Percentiles rank a stretch among this genome's conserved stretches.
Evolutionary conservation across 2,888 invertebrate species (phyloP).

Genomic region (Limnephilus auricula): DNA sequence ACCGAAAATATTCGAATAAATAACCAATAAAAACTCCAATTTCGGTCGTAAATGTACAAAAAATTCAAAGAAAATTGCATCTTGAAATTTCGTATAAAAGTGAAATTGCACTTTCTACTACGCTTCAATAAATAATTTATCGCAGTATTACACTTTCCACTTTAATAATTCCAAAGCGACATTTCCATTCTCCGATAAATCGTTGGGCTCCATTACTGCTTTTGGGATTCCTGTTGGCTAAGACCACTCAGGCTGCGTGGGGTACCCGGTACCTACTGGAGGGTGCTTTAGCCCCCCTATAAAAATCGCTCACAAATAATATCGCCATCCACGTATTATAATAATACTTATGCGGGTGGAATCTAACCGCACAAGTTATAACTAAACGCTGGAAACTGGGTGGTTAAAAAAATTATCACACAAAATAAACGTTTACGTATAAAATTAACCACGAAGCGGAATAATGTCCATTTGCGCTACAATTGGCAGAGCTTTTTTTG

Average conservation of each 20-base stretch:
- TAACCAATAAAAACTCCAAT: not conserved
- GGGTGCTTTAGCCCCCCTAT: conserved; percentile 17
- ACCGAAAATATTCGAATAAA: not conserved
- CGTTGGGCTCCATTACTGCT: conserved; percentile 62
- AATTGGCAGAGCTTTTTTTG: too few relatives aligned
- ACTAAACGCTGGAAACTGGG: conserved; percentile 40
- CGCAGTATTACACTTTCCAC: conserved; percentile 63
- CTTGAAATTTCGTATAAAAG: not conserved
- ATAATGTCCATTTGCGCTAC: too few relatives aligned
- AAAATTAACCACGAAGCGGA: too few relatives aligned
- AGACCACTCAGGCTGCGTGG: conserved; percentile 45
- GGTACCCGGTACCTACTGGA: not conserved
- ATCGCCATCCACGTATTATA: conserved; percentile 55
- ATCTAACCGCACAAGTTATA: conserved; percentile 31
- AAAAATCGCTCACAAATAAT: conserved; percentile 58
- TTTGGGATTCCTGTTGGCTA: conserved; percentile 57
- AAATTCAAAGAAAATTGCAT: not conserved
- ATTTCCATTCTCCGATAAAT: conserved; percentile 46
- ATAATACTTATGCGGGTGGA: not conserved
- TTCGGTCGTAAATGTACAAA: not conserved
- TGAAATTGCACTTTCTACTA: not conserved
- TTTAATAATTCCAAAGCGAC: conserved; percentile 62
- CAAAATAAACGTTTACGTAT: not conserved
- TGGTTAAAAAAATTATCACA: not conserved
- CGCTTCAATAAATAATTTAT: conserved; percentile 13